Conservation (phyloP, 2,888 invertebrate genomes). For the Synergus laeviventris region DNA sequence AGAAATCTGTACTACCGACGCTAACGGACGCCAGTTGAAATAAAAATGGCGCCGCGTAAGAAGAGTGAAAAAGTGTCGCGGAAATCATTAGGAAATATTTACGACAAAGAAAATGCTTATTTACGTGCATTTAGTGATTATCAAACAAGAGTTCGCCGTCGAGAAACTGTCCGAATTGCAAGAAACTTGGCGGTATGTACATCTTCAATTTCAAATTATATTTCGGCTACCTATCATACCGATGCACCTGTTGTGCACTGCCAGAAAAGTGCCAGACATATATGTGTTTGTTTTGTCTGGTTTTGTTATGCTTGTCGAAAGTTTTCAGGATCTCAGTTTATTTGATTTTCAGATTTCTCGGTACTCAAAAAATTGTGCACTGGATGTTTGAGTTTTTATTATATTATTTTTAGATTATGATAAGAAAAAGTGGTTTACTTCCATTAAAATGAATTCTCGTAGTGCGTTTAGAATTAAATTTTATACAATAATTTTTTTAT, state of each 20-base stretch:
- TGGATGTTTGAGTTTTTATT: not conserved
- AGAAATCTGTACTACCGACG: not conserved
- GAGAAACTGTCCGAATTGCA: constrained; percentile 65
- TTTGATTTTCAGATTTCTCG: not conserved
- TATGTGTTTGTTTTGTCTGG: no score
- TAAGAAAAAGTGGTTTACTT: not conserved
- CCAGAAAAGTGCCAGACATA: not conserved
- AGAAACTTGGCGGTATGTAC: constrained; percentile 63
- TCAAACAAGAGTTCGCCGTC: constrained; percentile 64
- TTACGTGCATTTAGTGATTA: constrained; percentile 68
- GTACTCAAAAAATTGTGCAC: not conserved
- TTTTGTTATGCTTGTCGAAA: not conserved
- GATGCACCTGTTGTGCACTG: constrained; percentile 26
- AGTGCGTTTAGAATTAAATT: no score
- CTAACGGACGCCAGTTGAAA: constrained; percentile 9
- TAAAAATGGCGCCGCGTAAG: constrained; percentile 69
- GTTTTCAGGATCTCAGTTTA: not conserved
- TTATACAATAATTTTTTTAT: not conserved
- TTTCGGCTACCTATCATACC: not conserved
- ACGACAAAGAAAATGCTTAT: constrained; percentile 68
- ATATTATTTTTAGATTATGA: not conserved
- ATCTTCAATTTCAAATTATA: not conserved
- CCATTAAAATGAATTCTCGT: not conserved
- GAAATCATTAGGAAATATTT: constrained; percentile 50
- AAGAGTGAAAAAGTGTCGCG: constrained; percentile 60